Evolutionary conservation across 2,888 invertebrate species (phyloP), one percentile per base, ranked within the genome.

Genomic region (Mellilla xanthometata): DNA sequence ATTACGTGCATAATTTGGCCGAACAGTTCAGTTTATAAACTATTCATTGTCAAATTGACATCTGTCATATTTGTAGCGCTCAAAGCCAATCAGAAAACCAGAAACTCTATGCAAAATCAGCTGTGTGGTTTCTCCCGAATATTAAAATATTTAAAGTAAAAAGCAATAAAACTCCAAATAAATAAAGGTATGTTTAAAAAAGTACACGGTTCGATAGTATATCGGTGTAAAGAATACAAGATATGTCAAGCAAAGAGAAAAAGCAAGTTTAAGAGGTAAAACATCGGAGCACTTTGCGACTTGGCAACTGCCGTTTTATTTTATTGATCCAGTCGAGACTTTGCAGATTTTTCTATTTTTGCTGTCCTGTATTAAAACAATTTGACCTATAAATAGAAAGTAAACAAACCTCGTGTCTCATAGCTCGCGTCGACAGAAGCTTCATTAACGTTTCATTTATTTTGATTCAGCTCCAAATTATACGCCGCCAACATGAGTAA

Each of bases 401-500:
- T 27, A 15, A 34, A 34, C 24, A 26, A 43, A 29, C 13, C 28
- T 24, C 26, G 26, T 36, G 15, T 9, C 5, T 12, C n/a, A 3
- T 23, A 10, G 15, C 11, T 28, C 5, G 6, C 9, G 19, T 11
- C 22, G 11, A 3, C 3, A 27, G 12, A 10, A 11, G 24, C 13
- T 23, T 28, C 4, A 13, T 10, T 39, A 23, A 39, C 15, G 28
- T 15, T 29, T 36, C n/a, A 26, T 26, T 34, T 39, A 4, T 38
- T 32, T 45, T 39, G 23, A 34, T 35, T 27, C 29, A 45, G 39
- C 12, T 35, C 19, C 30, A 13, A 45, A 35, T 39, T 28, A n/a
- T n/a, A 38, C 29, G 23, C 39, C 6, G 26, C 11, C 48, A 27
- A 31, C 13, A 48, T 48, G 41, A 38, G 33, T 26, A 38, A 43